Percentiles rank a stretch among this genome's conserved stretches.
phyloP scores from a whole-genome alignment of 1,140 invertebrate genomes.

The Lerema accius region DNA sequence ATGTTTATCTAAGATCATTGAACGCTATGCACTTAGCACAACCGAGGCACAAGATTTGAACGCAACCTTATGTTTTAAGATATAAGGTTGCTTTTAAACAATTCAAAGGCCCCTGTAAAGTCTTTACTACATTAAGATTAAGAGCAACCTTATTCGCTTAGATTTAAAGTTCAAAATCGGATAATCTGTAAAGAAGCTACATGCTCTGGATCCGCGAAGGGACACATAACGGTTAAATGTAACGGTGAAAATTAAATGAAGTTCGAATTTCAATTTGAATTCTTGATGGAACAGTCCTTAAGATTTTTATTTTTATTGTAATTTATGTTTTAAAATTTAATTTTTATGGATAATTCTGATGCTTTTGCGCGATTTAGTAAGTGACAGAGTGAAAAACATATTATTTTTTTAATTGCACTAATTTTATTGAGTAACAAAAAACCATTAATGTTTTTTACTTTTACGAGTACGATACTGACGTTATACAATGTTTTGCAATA shows the following conservation, averaged over 20 bases:
- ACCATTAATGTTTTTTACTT: no score
- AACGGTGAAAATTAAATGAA: slow-evolving; percentile 55
- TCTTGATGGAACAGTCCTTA: slow-evolving; percentile 11
- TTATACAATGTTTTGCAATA: no score
- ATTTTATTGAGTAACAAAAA: no score
- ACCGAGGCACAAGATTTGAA: neutral
- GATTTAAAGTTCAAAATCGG: slow-evolving; percentile 36
- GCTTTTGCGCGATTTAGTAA: neutral
- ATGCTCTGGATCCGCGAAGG: slow-evolving; percentile 56
- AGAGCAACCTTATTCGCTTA: neutral
- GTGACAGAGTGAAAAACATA: no score
- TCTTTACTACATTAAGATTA: neutral
- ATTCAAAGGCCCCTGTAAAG: neutral
- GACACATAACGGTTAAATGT: slow-evolving; percentile 60
- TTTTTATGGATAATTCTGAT: neutral
- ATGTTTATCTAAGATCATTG: slow-evolving; percentile 52
- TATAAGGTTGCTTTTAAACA: slow-evolving; percentile 1
- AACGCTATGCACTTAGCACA: slow-evolving; percentile 42
- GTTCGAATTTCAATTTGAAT: slow-evolving; percentile 46
- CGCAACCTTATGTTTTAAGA: neutral
- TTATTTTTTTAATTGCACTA: no score
- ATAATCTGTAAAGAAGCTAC: slow-evolving; percentile 31
- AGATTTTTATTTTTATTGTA: neutral
- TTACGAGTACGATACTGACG: no score
- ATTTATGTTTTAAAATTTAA: neutral